A percentile compares a stretch with the other conserved stretches of the same genome.
Conservation (phyloP, 2,113 vertebrate genomes). For the Thermophis baileyi region DNA sequence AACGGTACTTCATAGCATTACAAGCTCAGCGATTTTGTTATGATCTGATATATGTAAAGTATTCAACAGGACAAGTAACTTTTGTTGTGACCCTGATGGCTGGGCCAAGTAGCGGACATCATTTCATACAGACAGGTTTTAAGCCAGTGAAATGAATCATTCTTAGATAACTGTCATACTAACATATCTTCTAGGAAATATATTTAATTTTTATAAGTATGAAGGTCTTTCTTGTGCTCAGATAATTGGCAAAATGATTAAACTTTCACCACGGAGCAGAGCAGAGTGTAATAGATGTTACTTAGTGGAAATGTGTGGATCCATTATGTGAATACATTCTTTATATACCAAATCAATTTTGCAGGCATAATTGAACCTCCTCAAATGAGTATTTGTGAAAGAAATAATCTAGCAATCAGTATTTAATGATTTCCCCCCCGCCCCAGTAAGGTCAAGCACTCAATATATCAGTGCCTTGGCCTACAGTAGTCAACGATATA, state of each 20-base stretch:
- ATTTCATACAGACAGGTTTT: not conserved
- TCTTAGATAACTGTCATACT: not conserved
- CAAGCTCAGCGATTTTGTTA: not conserved
- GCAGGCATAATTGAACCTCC: constrained; percentile 40
- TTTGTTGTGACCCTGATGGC: not conserved
- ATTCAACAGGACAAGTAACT: not conserved
- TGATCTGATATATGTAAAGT: not conserved
- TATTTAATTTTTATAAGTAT: constrained; percentile 20
- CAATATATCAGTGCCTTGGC: constrained; percentile 1
- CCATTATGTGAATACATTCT: constrained; percentile 37
- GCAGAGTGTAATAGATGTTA: constrained; percentile 39
- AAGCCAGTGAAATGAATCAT: not conserved
- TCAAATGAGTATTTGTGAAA: constrained; percentile 44
- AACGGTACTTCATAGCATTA: not conserved
- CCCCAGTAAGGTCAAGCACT: constrained; percentile 3
- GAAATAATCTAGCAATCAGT: constrained; percentile 34
- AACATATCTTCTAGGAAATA: not conserved
- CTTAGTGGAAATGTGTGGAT: constrained; percentile 34
- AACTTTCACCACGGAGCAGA: constrained; percentile 6
- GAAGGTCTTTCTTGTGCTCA: constrained; percentile 29
- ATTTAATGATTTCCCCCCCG: not conserved
- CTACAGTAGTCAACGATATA: constrained; percentile 9
- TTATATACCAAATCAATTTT: constrained; percentile 39
- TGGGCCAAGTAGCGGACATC: not conserved
- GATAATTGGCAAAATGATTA: constrained; percentile 36